Base-by-base conservation (phyloP, 2,888 invertebrate species). In the Leptinotarsa peninsularis region DNA sequence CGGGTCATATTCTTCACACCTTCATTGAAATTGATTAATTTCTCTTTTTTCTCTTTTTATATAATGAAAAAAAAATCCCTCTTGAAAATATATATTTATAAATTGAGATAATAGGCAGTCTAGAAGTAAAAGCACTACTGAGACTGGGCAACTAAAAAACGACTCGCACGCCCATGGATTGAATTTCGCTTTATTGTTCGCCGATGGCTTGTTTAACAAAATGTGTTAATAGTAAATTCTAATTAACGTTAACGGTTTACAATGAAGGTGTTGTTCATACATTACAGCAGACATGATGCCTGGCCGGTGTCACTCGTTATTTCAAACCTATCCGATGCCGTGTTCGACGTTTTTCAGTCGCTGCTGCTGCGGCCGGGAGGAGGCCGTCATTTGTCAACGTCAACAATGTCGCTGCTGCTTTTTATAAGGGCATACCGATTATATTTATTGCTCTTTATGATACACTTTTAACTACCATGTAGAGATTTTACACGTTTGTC, bases 171-270 rank as follows among this genome's bases (percentile, higher is more conserved):
- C 74, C 74, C 0, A 74, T 78, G 79, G 52, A 10, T 10, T 56
- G 71, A 74, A 73, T 71, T 78, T 76, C 76, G 66, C 78, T 80
- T 79, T 78, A 77, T 76, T 76, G 77, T 79, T 73, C 58, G 82
- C 83, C 83, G 85, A 81, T 81, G 79, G 81, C 85, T 82, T 85
- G 86, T 85, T 81, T 78, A 77, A 84, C 84, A 82, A 82, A 84
- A 85, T 81, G 83, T 84, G 86, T 86, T 86, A 86, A 86, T 86
- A 85, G 83, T 86, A 86, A 86, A 86, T 86, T 86, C 85, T 86
- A 86, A 86, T 86, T 86, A 86, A 86, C 82, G 83, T 84, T 83
- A 85, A 83, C 84, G 82, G 85, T 83, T 86, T 84, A 86, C 86
- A 86, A 82, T 81, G 81, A 81, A 86, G 86, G 86, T 86, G 86